phyloP scores from a whole-genome alignment of 1,140 invertebrate genomes.

The Alviniconcha marisindica region DNA sequence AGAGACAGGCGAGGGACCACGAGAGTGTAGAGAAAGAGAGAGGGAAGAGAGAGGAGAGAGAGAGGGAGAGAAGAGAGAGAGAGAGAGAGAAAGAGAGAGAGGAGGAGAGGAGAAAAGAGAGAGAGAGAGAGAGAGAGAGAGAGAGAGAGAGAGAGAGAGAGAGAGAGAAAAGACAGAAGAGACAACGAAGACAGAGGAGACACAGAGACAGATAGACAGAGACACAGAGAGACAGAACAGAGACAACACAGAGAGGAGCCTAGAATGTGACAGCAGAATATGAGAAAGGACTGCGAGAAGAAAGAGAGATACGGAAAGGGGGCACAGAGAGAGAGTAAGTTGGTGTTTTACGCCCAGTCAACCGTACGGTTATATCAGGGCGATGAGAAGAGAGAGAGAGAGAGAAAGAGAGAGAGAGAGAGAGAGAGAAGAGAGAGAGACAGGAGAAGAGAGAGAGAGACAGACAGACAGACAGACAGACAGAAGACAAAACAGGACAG shows the following conservation, averaged over 20 bases:
- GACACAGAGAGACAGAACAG: neutral
- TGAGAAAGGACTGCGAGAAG: neutral
- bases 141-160: neutral
- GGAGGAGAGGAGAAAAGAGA: neutral
- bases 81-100: neutral
- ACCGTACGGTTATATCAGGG: neutral
- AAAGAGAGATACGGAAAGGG: neutral
- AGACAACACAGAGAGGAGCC: neutral
- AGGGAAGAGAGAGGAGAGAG: neutral
- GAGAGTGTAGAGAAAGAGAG: constrained; percentile 3
- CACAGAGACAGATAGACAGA: neutral
- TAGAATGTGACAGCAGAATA: neutral
- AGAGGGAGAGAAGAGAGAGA: neutral
- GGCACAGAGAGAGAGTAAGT: neutral
- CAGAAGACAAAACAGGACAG: neutral
- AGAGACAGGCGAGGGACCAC: neutral
- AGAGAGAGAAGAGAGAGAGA: neutral
- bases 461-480: neutral
- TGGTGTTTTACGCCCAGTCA: no score
- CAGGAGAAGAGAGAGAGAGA: neutral
- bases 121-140: neutral
- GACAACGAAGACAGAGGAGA: neutral
- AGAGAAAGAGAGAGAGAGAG: constrained; percentile 27
- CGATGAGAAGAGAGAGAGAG: neutral
- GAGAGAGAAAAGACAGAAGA: neutral